Evolutionary conservation across 2,888 invertebrate species (phyloP).

Genomic region (Phalangium opilio): DNA sequence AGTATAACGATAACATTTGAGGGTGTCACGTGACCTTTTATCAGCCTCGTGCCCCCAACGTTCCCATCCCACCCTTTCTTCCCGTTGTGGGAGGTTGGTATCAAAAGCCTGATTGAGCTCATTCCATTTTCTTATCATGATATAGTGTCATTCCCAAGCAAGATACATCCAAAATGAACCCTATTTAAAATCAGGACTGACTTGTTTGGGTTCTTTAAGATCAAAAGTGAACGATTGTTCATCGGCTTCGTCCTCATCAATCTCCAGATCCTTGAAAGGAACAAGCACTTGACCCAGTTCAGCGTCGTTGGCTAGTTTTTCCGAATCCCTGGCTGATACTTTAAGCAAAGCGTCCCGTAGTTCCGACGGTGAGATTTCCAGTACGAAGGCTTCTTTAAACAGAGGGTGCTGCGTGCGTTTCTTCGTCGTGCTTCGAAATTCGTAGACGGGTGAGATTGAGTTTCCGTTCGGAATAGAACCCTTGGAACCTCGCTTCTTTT

Average conservation of each 20-base stretch:
- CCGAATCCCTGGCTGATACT: conserved; percentile 34
- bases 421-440: conserved; percentile 16
- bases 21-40: too few relatives aligned
- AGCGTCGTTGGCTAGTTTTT: conserved; percentile 36
- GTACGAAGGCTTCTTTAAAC: conserved; percentile 34
- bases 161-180: too few relatives aligned
- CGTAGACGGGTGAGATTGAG: conserved; percentile 9
- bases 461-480: not conserved
- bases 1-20: too few relatives aligned
- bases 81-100: too few relatives aligned
- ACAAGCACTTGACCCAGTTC: conserved; percentile 34
- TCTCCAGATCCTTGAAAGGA: conserved; percentile 30
- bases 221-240: not conserved
- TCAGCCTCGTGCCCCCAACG: too few relatives aligned
- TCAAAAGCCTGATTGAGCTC: too few relatives aligned
- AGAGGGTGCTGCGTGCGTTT: conserved; percentile 30
- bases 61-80: too few relatives aligned
- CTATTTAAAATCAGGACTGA: too few relatives aligned
- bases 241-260: not conserved
- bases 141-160: too few relatives aligned
- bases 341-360: conserved; percentile 34
- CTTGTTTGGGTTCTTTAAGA: conserved; percentile 1
- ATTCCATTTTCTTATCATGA: too few relatives aligned
- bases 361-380: conserved; percentile 30
- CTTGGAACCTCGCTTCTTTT: conserved; percentile 14